Percentiles rank a stretch among this genome's conserved stretches.
Conservation (phyloP, 92 coral and sea anemone genomes). For the Desmophyllum pertusum region DNA sequence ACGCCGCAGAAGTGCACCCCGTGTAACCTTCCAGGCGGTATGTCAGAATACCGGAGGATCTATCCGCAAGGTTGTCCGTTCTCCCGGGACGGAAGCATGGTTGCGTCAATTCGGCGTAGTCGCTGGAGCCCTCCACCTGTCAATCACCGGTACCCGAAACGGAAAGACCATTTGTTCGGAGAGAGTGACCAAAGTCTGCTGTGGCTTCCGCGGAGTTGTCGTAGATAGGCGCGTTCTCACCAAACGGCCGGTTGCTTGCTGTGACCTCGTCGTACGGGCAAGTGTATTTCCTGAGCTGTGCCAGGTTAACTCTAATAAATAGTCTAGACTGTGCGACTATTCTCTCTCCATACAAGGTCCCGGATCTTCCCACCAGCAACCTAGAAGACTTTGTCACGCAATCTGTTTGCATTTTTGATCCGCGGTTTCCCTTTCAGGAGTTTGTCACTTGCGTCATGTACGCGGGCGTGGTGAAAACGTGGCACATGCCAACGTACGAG, state of each 20-base stretch:
- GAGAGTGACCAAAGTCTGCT: conserved; percentile 42
- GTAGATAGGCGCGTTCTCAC: conserved; percentile 60
- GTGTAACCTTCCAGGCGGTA: conserved; percentile 49
- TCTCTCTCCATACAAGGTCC: conserved; percentile 42
- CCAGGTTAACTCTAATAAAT: conserved; percentile 36
- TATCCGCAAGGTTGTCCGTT: conserved; percentile 66
- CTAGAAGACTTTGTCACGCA: conserved; percentile 37
- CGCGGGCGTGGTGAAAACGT: conserved; percentile 59
- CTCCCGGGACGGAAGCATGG: conserved; percentile 60
- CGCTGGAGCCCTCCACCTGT: conserved; percentile 39
- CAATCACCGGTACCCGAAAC: conserved; percentile 43
- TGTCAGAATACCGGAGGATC: conserved; percentile 60
- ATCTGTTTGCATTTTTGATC: conserved; percentile 60
- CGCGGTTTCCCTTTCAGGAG: conserved; percentile 56
- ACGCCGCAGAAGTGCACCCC: conserved; percentile 40
- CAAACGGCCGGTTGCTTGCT: conserved; percentile 49
- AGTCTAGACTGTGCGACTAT: conserved; percentile 41
- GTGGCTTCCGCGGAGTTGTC: conserved; percentile 56
- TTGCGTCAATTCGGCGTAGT: conserved; percentile 53
- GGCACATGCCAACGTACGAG: conserved; percentile 34
- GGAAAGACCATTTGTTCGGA: conserved; percentile 44
- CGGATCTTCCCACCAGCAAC: conserved; percentile 13
- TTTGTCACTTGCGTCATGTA: conserved; percentile 64
- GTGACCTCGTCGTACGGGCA: conserved; percentile 60
- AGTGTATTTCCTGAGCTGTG: conserved; percentile 45